These are phyloP conservation scores for Phasia obesa DNA, from an alignment of 2,888 invertebrate species.

Conservation along the genomic window DNA sequence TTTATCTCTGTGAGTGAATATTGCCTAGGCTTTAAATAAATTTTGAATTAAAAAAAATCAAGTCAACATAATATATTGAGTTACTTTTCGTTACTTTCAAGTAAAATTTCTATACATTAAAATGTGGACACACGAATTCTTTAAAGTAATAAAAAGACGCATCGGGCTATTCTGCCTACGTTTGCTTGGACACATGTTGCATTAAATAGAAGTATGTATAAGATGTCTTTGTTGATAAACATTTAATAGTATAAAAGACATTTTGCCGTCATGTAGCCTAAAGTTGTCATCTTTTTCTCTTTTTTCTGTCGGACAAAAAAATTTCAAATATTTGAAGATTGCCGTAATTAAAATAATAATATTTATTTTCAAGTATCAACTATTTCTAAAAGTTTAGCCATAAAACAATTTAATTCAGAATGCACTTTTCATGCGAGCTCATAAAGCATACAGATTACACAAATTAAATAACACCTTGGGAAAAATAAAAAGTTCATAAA, in stretches of 20 bases:
- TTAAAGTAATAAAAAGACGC: too few relatives aligned
- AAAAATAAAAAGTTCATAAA: constrained; percentile 31
- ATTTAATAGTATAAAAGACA: neutral
- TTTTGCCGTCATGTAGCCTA: neutral
- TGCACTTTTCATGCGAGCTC: constrained; percentile 2
- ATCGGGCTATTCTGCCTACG: neutral
- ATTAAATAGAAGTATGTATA: too few relatives aligned
- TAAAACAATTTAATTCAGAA: neutral
- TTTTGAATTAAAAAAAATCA: too few relatives aligned
- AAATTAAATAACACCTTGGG: constrained; percentile 24
- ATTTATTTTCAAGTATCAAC: neutral
- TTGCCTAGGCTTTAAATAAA: too few relatives aligned
- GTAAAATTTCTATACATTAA: too few relatives aligned
- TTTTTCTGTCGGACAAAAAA: neutral
- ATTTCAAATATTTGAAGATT: constrained; percentile 12
- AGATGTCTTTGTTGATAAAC: neutral
- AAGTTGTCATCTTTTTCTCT: neutral
- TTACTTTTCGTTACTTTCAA: too few relatives aligned
- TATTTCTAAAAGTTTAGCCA: neutral
- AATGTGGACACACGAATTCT: too few relatives aligned
- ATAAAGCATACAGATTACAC: neutral
- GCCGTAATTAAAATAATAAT: constrained; percentile 35
- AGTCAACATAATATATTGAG: too few relatives aligned
- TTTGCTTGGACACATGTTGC: neutral
- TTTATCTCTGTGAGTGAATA: too few relatives aligned